Conservation (phyloP, 2,888 invertebrate genomes). For the Watsonalla cultraria region DNA sequence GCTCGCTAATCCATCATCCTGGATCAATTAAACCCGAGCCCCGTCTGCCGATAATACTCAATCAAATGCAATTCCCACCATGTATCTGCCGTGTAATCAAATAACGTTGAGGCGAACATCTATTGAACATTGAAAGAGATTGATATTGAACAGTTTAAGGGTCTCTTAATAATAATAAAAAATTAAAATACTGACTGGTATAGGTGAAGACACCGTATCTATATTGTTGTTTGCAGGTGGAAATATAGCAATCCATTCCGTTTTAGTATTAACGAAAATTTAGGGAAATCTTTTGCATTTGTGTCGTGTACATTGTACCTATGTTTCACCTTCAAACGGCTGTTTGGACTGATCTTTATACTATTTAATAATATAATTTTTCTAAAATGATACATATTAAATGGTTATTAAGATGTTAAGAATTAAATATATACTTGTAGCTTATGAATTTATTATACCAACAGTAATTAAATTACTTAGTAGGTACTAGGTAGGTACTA, state of each 20-base stretch:
- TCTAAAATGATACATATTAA: background rate
- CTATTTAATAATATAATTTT: background rate
- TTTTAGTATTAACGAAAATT: too few relatives aligned
- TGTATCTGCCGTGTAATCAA: slow-evolving; percentile 7
- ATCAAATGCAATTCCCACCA: slow-evolving; percentile 27
- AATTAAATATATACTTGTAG: background rate
- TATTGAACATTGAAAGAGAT: background rate
- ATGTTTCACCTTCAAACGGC: too few relatives aligned
- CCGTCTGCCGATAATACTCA: slow-evolving; percentile 30
- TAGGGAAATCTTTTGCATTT: too few relatives aligned
- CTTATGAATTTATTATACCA: background rate
- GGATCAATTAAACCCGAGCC: slow-evolving; percentile 53
- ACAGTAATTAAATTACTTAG: too few relatives aligned
- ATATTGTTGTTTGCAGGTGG: too few relatives aligned
- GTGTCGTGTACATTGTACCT: too few relatives aligned
- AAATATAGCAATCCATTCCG: too few relatives aligned
- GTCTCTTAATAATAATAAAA: background rate
- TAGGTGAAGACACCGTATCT: too few relatives aligned
- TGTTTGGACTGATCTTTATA: too few relatives aligned
- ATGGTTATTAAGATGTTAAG: background rate
- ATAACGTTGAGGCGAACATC: background rate
- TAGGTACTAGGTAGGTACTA: too few relatives aligned
- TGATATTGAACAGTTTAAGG: background rate
- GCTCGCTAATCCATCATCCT: slow-evolving; percentile 47
- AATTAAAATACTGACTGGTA: too few relatives aligned